phyloP scores from a whole-genome alignment of 2,113 vertebrate genomes.

The pig (Sus scrofa) region T2T-Sscrofa CM000812.6:285160501-285161000 shows the following conservation, averaged over 20 bases:
- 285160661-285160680: background rate
- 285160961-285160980: background rate
- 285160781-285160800: background rate
- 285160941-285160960: background rate
- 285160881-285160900: background rate
- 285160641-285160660: too few relatives aligned
- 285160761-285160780: background rate
- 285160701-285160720: background rate
- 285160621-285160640: background rate
- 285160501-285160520: too few relatives aligned
- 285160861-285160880: background rate
- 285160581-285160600: background rate
- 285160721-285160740: background rate
- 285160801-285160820: background rate
- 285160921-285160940: too few relatives aligned
- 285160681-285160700: background rate
- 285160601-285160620: background rate
- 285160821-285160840: background rate
- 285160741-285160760: background rate
- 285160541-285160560: background rate
- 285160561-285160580: background rate
- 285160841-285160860: background rate
- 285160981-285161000: background rate
- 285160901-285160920: background rate
- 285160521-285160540: fast-evolving